Percentiles rank a stretch among this genome's conserved stretches.
Conservation (phyloP, 2,888 invertebrate species). For the Orthosia gracilis region DNA sequence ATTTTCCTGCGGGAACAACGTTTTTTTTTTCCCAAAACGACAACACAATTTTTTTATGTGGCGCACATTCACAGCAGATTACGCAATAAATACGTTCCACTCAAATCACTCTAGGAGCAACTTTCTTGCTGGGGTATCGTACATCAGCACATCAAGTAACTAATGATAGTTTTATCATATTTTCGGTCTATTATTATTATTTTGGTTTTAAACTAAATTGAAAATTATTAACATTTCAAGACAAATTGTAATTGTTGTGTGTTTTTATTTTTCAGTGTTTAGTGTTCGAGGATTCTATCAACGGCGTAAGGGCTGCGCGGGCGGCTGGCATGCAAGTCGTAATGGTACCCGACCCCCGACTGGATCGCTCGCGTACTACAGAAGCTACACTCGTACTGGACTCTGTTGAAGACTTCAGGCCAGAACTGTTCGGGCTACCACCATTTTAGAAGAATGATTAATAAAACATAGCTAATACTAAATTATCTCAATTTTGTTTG, state of each 20-base stretch:
- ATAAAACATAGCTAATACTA: neutral
- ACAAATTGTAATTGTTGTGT: neutral
- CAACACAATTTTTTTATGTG: too few relatives aligned
- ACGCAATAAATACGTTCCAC: too few relatives aligned
- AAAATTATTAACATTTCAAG: too few relatives aligned
- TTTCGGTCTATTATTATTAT: too few relatives aligned
- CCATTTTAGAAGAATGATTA: conserved; percentile 74
- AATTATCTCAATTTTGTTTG: neutral
- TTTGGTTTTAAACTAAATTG: too few relatives aligned
- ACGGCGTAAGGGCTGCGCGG: conserved; percentile 95
- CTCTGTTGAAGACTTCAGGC: conserved; percentile 94
- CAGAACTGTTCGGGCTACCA: conserved; percentile 96
- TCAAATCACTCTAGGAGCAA: too few relatives aligned
- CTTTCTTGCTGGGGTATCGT: too few relatives aligned
- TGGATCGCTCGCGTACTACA: conserved; percentile 76
- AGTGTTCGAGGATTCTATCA: conserved; percentile 97
- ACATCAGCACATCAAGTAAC: too few relatives aligned
- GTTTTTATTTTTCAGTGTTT: conserved; percentile 92
- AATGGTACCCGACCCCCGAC: conserved; percentile 93
- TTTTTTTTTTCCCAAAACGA: too few relatives aligned
- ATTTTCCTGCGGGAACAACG: too few relatives aligned
- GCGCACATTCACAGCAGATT: too few relatives aligned
- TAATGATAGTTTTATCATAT: too few relatives aligned
- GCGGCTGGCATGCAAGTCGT: conserved; percentile 96
- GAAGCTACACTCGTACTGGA: conserved; percentile 93